Conservation (phyloP, 2,113 vertebrate species). For the Gallinago undulata region DNA sequence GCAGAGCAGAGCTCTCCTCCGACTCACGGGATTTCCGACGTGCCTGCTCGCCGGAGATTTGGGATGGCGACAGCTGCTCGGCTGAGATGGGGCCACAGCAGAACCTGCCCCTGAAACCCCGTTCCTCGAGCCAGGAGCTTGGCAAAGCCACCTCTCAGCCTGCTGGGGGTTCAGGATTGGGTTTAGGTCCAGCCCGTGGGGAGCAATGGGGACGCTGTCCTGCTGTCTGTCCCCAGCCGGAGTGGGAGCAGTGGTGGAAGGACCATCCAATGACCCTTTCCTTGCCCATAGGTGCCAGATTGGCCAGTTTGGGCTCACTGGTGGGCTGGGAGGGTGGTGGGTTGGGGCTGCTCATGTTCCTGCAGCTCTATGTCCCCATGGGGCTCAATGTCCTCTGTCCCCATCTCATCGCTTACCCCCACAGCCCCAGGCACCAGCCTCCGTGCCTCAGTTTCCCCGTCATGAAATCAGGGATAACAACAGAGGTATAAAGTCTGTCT, state of each 20-base stretch:
- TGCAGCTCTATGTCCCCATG: accelerated
- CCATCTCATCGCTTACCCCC: neutral
- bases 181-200: neutral
- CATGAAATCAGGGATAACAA: neutral
- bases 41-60: neutral
- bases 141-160: neutral
- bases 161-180: neutral
- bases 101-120: neutral
- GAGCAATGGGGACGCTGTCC: accelerated
- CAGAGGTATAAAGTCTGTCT: neutral
- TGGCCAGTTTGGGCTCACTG: neutral
- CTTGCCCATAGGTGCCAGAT: neutral
- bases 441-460: neutral
- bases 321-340: neutral
- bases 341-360: neutral
- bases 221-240: accelerated
- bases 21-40: conserved; percentile 55
- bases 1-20: conserved; percentile 48
- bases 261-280: neutral
- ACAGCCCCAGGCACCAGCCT: accelerated
- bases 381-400: neutral
- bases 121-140: accelerated
- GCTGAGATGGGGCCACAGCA: neutral
- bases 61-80: conserved; percentile 55
- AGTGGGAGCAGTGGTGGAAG: neutral